phyloP scores from a whole-genome alignment of 2,113 vertebrate species.

The Lethenteron reissneri region DNA sequence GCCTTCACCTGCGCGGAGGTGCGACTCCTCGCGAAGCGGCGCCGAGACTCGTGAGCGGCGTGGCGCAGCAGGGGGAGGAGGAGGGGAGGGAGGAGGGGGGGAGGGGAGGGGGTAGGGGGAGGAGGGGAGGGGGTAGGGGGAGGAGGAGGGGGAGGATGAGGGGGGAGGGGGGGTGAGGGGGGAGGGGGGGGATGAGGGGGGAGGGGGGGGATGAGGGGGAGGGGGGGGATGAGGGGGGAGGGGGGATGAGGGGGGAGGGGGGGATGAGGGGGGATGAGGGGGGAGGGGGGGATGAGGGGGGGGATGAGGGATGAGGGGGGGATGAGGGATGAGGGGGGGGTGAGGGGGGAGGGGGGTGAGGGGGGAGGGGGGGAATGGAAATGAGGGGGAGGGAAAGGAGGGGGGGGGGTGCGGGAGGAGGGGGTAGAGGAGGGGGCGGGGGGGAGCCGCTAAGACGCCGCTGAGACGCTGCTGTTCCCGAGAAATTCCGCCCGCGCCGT shows the following conservation, averaged over 20 bases:
- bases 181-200: conserved; percentile 6
- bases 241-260: conserved; percentile 8
- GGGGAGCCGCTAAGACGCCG: neutral
- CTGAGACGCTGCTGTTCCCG: no score
- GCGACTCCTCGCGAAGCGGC: no score
- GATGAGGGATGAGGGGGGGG: conserved; percentile 7
- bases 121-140: conserved; percentile 7
- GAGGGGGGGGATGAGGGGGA: conserved; percentile 1
- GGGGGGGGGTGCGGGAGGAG: conserved; percentile 7
- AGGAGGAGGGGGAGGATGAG: conserved; percentile 8
- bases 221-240: conserved; percentile 6
- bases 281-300: conserved; percentile 8
- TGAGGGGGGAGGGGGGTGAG: conserved; percentile 7
- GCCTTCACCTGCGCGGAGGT: no score
- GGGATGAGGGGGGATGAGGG: conserved; percentile 6
- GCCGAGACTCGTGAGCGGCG: neutral
- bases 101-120: conserved; percentile 6
- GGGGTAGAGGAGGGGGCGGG: conserved; percentile 10
- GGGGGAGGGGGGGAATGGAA: neutral
- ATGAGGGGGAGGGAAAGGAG: neutral
- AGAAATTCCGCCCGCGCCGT: no score
- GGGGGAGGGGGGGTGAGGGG: neutral
- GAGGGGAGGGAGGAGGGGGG: conserved; percentile 6
- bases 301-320: conserved; percentile 6
- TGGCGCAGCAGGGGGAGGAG: neutral